These are phyloP conservation scores for Caenorhabditis sp. DNA, from an alignment of 2,888 invertebrate genomes.

Conservation along the genomic window DNA sequence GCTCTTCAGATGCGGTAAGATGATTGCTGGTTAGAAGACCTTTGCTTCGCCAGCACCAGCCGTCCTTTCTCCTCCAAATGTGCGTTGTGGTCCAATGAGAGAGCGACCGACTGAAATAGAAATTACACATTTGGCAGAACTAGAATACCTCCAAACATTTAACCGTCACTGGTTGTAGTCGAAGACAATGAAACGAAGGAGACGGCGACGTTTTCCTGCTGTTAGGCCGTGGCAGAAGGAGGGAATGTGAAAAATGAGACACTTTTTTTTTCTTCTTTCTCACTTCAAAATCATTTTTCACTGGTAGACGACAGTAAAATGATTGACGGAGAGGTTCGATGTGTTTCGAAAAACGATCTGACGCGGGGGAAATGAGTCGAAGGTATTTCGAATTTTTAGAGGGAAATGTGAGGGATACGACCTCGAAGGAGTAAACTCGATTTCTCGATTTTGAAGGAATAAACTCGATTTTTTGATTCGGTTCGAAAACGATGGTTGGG, in stretches of 20 bases:
- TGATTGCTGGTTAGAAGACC: background rate
- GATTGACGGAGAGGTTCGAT: conserved; percentile 19
- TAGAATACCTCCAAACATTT: conserved; percentile 11
- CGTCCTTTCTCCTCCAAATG: background rate
- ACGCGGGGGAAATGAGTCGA: conserved; percentile 18
- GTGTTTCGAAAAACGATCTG: conserved; percentile 12
- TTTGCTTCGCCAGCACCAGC: too few relatives aligned
- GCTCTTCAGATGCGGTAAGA: conserved; percentile 6
- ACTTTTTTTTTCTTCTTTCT: conserved; percentile 16
- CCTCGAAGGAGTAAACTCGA: too few relatives aligned
- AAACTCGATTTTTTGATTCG: too few relatives aligned
- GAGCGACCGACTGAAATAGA: conserved; percentile 3
- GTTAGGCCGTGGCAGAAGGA: background rate
- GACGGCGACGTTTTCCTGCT: conserved; percentile 14
- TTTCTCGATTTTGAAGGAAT: too few relatives aligned
- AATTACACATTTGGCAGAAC: conserved; percentile 5
- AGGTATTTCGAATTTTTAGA: background rate
- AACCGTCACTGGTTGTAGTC: background rate
- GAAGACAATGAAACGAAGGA: conserved; percentile 10
- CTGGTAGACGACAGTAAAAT: conserved; percentile 30
- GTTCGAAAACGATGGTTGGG: too few relatives aligned
- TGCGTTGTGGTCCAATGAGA: background rate
- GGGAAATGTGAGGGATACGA: too few relatives aligned
- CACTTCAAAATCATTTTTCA: conserved; percentile 42
- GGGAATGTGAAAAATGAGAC: conserved; percentile 51